These are phyloP conservation scores for Riparia riparia DNA, from an alignment of 2,113 vertebrate genomes.

Conservation along the genomic window DNA sequence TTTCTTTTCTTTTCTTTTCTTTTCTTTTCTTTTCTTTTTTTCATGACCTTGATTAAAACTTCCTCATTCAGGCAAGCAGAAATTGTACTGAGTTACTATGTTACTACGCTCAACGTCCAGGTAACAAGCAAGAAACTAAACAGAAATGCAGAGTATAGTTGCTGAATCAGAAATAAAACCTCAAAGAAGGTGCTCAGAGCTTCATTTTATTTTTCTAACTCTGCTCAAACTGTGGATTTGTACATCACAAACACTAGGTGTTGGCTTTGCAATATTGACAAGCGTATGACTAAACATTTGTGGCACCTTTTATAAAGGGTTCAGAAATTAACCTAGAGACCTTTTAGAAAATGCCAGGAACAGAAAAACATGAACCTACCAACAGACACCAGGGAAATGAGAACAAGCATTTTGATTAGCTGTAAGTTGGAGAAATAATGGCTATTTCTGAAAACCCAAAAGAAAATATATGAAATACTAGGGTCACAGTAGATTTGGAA, in stretches of 20 bases:
- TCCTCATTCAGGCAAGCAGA: neutral
- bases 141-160: neutral
- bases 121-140: neutral
- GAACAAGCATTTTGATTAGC: neutral
- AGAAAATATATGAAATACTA: neutral
- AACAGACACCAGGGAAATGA: neutral
- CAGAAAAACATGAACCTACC: neutral
- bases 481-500: neutral
- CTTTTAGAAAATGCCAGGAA: neutral
- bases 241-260: neutral
- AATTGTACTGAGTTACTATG: neutral
- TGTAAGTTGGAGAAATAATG: neutral
- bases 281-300: neutral
- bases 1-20: neutral
- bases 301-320: neutral
- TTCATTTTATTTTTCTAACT: neutral
- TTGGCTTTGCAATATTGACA: neutral
- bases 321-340: neutral
- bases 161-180: neutral
- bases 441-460: neutral
- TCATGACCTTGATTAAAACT: neutral
- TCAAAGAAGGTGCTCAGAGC: neutral
- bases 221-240: neutral
- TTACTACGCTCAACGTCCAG: neutral
- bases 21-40: neutral